These are phyloP conservation scores for Drosophila teissieri DNA, from an alignment of 1,140 invertebrate genomes.

Conservation along the genomic window DNA sequence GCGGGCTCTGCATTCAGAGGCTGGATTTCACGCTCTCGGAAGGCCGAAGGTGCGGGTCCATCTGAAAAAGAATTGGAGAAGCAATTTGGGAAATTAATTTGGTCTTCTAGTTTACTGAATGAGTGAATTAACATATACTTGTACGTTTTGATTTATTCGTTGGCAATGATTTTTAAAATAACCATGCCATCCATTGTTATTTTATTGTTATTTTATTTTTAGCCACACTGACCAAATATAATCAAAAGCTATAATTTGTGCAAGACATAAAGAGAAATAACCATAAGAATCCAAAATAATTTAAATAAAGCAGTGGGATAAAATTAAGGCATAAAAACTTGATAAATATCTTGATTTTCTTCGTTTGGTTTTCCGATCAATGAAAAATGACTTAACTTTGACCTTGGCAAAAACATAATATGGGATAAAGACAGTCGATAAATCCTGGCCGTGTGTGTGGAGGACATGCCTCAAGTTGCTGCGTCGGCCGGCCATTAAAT, in stretches of 20 bases:
- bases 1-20: conserved; percentile 35
- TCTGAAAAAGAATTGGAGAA: conserved; percentile 18
- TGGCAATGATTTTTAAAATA: no score
- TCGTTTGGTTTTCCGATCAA: not conserved
- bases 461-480: conserved; percentile 69
- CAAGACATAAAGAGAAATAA: no score
- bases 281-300: not conserved
- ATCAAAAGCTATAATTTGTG: no score
- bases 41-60: conserved; percentile 50
- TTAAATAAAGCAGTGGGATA: not conserved
- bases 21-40: conserved; percentile 74
- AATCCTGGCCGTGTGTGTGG: conserved; percentile 12
- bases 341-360: not conserved
- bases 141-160: no score
- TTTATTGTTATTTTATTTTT: not conserved
- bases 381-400: conserved; percentile 32
- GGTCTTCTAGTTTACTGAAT: not conserved
- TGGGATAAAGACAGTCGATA: conserved; percentile 15
- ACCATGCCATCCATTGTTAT: no score
- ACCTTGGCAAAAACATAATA: conserved; percentile 26
- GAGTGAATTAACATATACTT: not conserved
- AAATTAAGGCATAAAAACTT: not conserved
- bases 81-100: not conserved
- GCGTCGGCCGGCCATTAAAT: conserved; percentile 61
- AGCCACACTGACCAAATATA: not conserved